These are phyloP conservation scores for Salvator merianae DNA, from an alignment of 2,113 vertebrate genomes.

Conservation along the genomic window DNA sequence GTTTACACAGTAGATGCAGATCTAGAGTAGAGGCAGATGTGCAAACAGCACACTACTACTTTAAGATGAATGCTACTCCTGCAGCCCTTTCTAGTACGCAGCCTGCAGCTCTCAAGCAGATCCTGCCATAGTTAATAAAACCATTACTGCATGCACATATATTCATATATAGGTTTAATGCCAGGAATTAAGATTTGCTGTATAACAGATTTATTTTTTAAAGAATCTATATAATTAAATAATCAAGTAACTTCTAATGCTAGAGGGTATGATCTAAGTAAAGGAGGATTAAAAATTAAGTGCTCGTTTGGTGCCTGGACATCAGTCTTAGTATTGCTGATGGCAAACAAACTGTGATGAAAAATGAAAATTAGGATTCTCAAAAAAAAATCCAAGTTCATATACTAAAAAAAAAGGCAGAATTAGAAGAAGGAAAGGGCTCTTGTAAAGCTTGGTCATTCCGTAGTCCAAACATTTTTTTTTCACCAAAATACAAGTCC, in stretches of 20 bases:
- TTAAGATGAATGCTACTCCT: too few species aligned
- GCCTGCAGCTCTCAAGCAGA: too few species aligned
- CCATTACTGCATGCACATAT: background rate
- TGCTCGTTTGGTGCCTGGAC: background rate
- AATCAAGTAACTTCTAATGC: slow-evolving; percentile 17
- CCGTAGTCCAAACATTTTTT: too few species aligned
- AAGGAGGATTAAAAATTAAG: slow-evolving; percentile 21
- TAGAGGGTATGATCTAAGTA: background rate
- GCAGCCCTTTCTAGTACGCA: too few species aligned
- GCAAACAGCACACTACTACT: too few species aligned
- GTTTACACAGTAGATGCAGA: too few species aligned
- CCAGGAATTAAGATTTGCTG: background rate
- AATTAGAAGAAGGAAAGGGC: slow-evolving; percentile 25
- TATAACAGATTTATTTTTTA: background rate
- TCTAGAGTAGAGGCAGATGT: too few species aligned
- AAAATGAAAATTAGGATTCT: slow-evolving; percentile 34
- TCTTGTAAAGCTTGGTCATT: slow-evolving; percentile 8
- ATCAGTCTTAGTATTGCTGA: slow-evolving; percentile 18
- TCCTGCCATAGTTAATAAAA: background rate
- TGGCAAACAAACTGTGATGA: slow-evolving; percentile 5
- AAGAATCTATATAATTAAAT: background rate
- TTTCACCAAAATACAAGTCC: too few species aligned
- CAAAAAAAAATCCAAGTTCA: slow-evolving; percentile 30
- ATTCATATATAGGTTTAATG: background rate
- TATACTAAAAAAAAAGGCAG: slow-evolving; percentile 23